These are phyloP conservation scores for Leptopilina boulardi DNA, from an alignment of 1,140 invertebrate species.

Conservation along the genomic window DNA sequence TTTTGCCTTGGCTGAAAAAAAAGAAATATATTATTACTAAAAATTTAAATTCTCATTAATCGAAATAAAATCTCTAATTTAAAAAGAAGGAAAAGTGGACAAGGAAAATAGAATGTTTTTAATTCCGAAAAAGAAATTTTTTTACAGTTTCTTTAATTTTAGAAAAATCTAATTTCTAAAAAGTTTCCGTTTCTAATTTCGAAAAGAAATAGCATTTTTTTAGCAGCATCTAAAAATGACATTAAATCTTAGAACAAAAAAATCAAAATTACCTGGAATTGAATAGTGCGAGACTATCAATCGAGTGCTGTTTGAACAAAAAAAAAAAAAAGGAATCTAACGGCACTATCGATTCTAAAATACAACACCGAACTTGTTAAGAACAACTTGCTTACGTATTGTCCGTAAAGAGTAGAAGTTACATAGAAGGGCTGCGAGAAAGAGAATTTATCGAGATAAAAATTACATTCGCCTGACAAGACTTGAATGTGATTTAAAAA, in stretches of 20 bases:
- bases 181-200: too few species aligned
- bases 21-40: neutral
- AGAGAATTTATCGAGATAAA: conserved; percentile 44
- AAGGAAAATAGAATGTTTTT: neutral
- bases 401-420: conserved; percentile 67
- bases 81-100: too few species aligned
- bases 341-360: conserved; percentile 11
- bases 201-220: too few species aligned
- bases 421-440: conserved; percentile 68
- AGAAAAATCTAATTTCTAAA: too few species aligned
- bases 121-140: neutral
- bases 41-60: too few species aligned
- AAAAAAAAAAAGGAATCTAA: neutral
- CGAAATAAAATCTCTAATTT: too few species aligned
- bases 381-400: conserved; percentile 68
- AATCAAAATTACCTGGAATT: too few species aligned
- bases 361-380: conserved; percentile 34
- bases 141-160: too few species aligned
- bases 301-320: neutral
- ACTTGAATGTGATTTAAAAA: conserved; percentile 38
- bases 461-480: conserved; percentile 16
- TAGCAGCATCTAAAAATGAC: too few species aligned
- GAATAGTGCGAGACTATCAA: too few species aligned
- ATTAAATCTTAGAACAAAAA: too few species aligned
- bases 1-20: conserved; percentile 89